These are phyloP conservation scores for Actinostola sp. DNA, from an alignment of 92 coral and sea anemone genomes.

Conservation along the genomic window DNA sequence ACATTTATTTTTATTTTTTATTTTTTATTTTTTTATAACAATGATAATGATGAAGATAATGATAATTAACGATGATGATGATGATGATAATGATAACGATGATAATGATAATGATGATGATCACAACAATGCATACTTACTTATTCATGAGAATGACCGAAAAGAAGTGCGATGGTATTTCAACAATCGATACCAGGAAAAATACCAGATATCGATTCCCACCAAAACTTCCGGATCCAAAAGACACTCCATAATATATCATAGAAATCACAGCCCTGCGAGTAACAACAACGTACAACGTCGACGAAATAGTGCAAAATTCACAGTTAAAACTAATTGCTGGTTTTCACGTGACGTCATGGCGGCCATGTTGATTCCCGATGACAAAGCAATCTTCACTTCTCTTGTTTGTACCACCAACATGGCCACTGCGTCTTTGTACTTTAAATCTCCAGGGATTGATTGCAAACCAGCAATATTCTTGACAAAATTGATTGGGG, in stretches of 20 bases:
- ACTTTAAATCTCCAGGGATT: too few species aligned
- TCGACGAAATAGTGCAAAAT: not conserved
- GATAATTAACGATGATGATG: too few species aligned
- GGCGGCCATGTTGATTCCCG: too few species aligned
- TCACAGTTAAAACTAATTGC: too few species aligned
- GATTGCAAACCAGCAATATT: too few species aligned
- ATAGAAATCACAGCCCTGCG: slow-evolving; percentile 52
- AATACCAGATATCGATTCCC: slow-evolving; percentile 64
- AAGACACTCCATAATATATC: slow-evolving; percentile 56
- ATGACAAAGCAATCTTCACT: not conserved
- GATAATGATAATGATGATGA: not conserved
- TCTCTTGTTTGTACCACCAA: not conserved
- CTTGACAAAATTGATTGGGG: too few species aligned
- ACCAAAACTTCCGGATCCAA: slow-evolving; percentile 54
- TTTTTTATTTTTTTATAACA: too few species aligned
- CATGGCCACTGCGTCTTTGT: too few species aligned
- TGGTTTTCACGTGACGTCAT: too few species aligned
- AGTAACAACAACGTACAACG: not conserved
- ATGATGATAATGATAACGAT: too few species aligned
- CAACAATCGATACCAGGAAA: slow-evolving; percentile 52
- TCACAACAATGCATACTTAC: not conserved
- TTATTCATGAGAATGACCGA: slow-evolving; percentile 25
- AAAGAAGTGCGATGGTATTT: slow-evolving; percentile 52
- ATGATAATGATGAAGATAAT: too few species aligned
- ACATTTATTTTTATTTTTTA: too few species aligned